phyloP scores from a whole-genome alignment of 2,113 vertebrate genomes.

The Anas platyrhynchos region DNA sequence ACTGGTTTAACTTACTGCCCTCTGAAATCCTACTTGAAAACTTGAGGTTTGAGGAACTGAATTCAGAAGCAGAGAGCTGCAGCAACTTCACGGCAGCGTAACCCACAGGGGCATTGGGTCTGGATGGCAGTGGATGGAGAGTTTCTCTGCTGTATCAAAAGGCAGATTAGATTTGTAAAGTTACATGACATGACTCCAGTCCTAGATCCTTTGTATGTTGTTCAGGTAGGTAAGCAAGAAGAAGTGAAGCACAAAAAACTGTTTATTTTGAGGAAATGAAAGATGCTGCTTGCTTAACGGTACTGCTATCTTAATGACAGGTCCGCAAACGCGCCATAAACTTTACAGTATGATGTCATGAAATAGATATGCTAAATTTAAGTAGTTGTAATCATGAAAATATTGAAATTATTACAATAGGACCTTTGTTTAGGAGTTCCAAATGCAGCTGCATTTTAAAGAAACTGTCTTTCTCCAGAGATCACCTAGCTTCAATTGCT shows the following conservation, averaged over 20 bases:
- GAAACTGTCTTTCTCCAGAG: not conserved
- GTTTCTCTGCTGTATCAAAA: not conserved
- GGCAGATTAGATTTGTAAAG: not conserved
- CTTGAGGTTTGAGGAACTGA: no score
- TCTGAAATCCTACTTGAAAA: not conserved
- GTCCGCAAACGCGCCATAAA: not conserved
- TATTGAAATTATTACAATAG: not conserved
- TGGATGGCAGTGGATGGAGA: not conserved
- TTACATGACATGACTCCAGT: not conserved
- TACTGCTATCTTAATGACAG: not conserved
- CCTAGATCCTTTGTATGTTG: not conserved
- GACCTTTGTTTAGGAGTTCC: not conserved
- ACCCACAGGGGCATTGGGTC: not conserved
- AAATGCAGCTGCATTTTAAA: not conserved
- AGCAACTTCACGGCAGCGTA: not conserved
- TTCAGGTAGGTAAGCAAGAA: not conserved
- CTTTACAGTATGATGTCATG: not conserved
- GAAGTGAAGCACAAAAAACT: not conserved
- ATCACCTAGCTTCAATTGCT: not conserved
- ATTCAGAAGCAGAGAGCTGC: not conserved
- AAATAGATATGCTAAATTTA: not conserved
- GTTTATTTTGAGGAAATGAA: not conserved
- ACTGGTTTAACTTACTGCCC: not conserved
- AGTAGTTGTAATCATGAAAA: not conserved
- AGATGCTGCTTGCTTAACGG: not conserved